Evolutionary conservation across 1,140 invertebrate genomes (phyloP).

Genomic region (Panonychus citri): DNA sequence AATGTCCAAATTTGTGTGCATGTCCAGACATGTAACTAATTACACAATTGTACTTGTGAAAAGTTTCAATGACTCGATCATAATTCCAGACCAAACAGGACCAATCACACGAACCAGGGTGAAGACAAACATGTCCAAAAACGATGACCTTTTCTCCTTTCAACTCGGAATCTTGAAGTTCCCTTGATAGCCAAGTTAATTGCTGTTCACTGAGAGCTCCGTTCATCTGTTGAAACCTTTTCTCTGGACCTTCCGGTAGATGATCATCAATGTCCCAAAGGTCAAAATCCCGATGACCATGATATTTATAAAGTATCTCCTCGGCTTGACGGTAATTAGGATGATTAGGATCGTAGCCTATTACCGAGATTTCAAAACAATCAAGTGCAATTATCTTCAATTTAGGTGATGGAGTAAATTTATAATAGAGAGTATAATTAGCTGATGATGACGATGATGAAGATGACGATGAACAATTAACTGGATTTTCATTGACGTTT

Average conservation of each 20-base stretch:
- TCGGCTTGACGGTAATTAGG: constrained; percentile 14
- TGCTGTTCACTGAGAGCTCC: constrained; percentile 20
- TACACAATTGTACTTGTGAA: constrained; percentile 17
- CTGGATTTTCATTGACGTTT: background rate
- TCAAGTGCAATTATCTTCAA: constrained; percentile 21
- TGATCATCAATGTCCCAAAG: constrained; percentile 15
- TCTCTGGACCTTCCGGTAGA: constrained; percentile 13
- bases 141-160: constrained; percentile 15
- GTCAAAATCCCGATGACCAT: constrained; percentile 19
- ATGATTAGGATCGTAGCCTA: constrained; percentile 16
- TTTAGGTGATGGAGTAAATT: constrained; percentile 14
- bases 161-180: constrained; percentile 16
- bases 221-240: constrained; percentile 21
- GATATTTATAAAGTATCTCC: constrained; percentile 15
- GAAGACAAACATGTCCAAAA: constrained; percentile 20
- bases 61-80: constrained; percentile 17
- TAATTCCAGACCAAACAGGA: constrained; percentile 21
- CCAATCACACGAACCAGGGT: constrained; percentile 13
- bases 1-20: constrained; percentile 19
- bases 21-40: constrained; percentile 20
- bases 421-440: constrained; percentile 18
- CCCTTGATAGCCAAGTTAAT: constrained; percentile 19
- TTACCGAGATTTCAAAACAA: constrained; percentile 21
- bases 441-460: background rate
- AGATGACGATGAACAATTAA: background rate